A percentile compares a stretch with the other conserved stretches of the same genome.
Evolutionary conservation across 1,140 invertebrate species (phyloP).

Genomic region (Lordiphosa clarofinis): DNA sequence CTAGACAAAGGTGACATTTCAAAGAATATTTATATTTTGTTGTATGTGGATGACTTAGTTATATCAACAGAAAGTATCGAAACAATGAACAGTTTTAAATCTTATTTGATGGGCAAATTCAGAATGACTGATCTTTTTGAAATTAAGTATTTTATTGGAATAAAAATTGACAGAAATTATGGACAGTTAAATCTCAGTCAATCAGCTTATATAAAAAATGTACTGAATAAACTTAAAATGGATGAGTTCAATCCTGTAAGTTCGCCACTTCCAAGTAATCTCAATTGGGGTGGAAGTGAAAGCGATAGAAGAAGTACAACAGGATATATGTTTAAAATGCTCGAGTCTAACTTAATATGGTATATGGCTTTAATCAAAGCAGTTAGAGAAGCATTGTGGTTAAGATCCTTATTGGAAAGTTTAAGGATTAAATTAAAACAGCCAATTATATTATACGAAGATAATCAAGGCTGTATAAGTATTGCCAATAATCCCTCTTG

Average conservation of each 20-base stretch:
- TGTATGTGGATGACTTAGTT: constrained; percentile 2
- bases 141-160: constrained; percentile 11
- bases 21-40: constrained; percentile 4
- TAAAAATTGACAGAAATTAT: constrained; percentile 2
- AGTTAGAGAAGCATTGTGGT: constrained; percentile 2
- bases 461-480: not conserved
- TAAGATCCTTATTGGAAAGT: not conserved
- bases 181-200: constrained; percentile 12
- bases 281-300: constrained; percentile 6
- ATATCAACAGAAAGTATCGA: not conserved
- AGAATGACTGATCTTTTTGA: constrained; percentile 3
- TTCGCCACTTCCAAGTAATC: constrained; percentile 5
- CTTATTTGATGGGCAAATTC: constrained; percentile 5
- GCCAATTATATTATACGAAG: not conserved
- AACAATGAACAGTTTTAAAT: constrained; percentile 6
- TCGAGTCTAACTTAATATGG: not conserved
- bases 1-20: not conserved
- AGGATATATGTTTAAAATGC: not conserved
- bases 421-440: not conserved
- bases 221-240: constrained; percentile 10
- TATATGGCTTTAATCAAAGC: not conserved
- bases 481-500: no score
- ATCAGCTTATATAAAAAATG: constrained; percentile 11
- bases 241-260: constrained; percentile 10
- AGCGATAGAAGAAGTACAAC: constrained; percentile 1